phyloP scores from a whole-genome alignment of 2,113 vertebrate species.

The Meles meles region DNA sequence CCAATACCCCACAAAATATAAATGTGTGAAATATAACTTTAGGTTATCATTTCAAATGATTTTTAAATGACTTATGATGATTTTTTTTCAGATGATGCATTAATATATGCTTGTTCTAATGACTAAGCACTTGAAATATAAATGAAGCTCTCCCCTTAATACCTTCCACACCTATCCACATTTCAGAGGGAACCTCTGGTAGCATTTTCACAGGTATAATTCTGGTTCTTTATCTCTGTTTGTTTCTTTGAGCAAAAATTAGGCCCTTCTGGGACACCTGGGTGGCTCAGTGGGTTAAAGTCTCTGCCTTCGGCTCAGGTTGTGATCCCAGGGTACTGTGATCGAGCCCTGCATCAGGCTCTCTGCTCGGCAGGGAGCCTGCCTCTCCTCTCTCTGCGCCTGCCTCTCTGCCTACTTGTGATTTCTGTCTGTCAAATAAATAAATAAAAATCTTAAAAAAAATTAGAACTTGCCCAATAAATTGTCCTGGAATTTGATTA shows the following conservation, averaged over 20 bases:
- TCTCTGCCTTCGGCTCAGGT: no score
- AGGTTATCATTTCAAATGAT: slow-evolving; percentile 36
- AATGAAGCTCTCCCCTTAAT: not conserved
- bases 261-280: not conserved
- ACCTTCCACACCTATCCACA: not conserved
- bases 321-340: no score
- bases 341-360: no score
- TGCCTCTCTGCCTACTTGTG: no score
- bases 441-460: not conserved
- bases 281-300: no score
- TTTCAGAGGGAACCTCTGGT: not conserved
- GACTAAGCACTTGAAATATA: not conserved
- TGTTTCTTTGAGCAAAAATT: slow-evolving; percentile 13
- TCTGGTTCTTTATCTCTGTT: not conserved
- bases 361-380: no score
- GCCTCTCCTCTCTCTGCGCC: no score
- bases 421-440: no score
- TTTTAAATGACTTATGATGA: slow-evolving; percentile 30
- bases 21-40: not conserved
- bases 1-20: not conserved
- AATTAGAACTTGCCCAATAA: not conserved
- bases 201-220: not conserved
- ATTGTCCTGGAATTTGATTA: slow-evolving; percentile 8
- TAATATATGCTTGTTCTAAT: not conserved
- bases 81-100: slow-evolving; percentile 43